Conservation (phyloP, 2,888 invertebrate species). For the Phalangium opilio region DNA sequence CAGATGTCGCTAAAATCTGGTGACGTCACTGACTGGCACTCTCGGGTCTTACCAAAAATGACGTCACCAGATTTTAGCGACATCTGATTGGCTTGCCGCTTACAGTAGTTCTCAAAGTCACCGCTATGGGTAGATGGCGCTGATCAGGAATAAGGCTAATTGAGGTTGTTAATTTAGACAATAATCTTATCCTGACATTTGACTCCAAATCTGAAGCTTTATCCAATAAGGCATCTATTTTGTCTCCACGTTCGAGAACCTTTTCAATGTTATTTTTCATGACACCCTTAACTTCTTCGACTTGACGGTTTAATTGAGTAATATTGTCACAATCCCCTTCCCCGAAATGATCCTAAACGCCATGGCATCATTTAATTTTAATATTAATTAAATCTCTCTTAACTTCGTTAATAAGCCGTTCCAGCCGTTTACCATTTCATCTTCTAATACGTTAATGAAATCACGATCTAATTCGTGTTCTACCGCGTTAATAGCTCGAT, state of each 20-base stretch:
- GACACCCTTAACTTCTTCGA: slow-evolving; percentile 14
- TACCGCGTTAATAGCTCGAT: slow-evolving; percentile 9
- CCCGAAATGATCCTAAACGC: not conserved
- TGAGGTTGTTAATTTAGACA: no score
- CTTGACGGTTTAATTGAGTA: slow-evolving; percentile 10
- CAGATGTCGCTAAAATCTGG: no score
- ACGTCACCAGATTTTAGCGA: no score
- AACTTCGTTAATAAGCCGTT: not conserved
- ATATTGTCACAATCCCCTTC: not conserved
- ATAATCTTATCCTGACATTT: slow-evolving; percentile 10
- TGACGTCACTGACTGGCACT: no score
- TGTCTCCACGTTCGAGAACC: slow-evolving; percentile 15
- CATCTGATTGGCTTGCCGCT: no score
- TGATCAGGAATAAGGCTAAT: no score
- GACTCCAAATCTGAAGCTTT: slow-evolving; percentile 16
- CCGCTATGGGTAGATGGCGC: no score
- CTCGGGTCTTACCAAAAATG: no score
- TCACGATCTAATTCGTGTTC: slow-evolving; percentile 18
- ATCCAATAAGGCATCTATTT: slow-evolving; percentile 12
- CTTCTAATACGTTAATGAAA: slow-evolving; percentile 13
- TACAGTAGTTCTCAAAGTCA: no score
- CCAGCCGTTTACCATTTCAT: slow-evolving; percentile 13
- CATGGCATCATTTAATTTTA: not conserved
- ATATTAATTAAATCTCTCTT: not conserved
- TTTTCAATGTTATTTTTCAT: slow-evolving; percentile 17